Percentiles rank a stretch among this genome's conserved stretches.
phyloP scores from a whole-genome alignment of 1,140 invertebrate species.

The Procambarus virginalis region DNA sequence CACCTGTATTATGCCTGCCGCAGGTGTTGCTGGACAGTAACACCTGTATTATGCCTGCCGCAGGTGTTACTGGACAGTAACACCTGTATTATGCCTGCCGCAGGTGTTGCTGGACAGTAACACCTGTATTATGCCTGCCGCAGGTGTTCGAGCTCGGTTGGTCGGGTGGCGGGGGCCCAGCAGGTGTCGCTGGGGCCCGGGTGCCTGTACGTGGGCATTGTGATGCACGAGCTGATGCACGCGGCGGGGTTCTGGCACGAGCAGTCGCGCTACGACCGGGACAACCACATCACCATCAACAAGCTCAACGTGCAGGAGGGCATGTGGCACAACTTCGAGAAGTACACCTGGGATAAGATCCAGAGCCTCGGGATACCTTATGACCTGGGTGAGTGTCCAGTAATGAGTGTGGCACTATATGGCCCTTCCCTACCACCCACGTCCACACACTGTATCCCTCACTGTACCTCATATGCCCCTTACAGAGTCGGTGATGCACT shows the following conservation, averaged over 20 bases:
- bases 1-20: no score
- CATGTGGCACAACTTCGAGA: slow-evolving; percentile 72
- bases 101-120: no score
- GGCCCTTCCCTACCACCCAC: background rate
- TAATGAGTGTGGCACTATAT: background rate
- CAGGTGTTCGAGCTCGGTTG: slow-evolving; percentile 78
- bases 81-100: no score
- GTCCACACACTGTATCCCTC: background rate
- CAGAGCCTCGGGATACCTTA: slow-evolving; percentile 74
- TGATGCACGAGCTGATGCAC: slow-evolving; percentile 75
- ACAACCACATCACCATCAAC: slow-evolving; percentile 75
- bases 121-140: background rate
- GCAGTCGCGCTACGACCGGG: slow-evolving; percentile 71
- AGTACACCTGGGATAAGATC: slow-evolving; percentile 71
- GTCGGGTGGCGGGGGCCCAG: slow-evolving; percentile 76
- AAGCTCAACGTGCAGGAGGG: slow-evolving; percentile 81
- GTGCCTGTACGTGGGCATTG: slow-evolving; percentile 79
- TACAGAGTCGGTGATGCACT: slow-evolving; percentile 76
- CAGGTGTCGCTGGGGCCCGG: slow-evolving; percentile 78
- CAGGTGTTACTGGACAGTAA: no score
- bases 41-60: no score
- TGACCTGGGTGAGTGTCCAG: slow-evolving; percentile 71
- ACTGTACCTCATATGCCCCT: slow-evolving; percentile 23
- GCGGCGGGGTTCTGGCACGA: slow-evolving; percentile 73
- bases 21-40: no score